A percentile compares a stretch with the other conserved stretches of the same genome.
phyloP scores from a whole-genome alignment of 2,888 invertebrate species.

The Drosophila kambysellisi region DNA sequence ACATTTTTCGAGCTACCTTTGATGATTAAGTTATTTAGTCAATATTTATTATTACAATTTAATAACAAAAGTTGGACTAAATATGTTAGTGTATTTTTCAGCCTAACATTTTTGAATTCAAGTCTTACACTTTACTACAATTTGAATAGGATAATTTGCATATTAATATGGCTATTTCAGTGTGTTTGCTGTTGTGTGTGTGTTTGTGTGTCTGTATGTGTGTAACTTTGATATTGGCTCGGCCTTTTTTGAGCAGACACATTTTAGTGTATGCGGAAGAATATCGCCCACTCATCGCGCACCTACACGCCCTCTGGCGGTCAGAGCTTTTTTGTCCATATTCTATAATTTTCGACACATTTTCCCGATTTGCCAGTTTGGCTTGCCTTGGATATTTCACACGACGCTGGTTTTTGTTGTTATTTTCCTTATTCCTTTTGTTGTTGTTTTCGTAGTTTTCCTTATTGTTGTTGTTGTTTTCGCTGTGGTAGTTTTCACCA shows the following conservation, averaged over 20 bases:
- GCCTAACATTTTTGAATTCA: background rate
- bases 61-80: too few relatives aligned
- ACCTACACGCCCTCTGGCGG: background rate
- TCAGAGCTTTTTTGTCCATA: conserved; percentile 31
- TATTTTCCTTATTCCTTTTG: background rate
- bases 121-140: background rate
- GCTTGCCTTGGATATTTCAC: conserved; percentile 42
- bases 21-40: too few relatives aligned
- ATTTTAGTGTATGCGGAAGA: background rate
- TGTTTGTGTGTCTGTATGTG: conserved; percentile 12
- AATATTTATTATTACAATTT: too few relatives aligned
- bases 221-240: conserved; percentile 58
- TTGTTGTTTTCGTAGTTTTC: conserved; percentile 4
- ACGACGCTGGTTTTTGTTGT: conserved; percentile 46
- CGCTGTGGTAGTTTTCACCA: conserved; percentile 59
- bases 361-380: conserved; percentile 69
- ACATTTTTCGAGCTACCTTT: background rate
- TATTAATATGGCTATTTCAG: conserved; percentile 44
- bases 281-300: conserved; percentile 20
- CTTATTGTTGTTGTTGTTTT: conserved; percentile 6
- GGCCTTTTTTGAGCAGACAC: conserved; percentile 15
- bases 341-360: conserved; percentile 74
- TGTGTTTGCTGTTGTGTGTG: background rate
- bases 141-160: conserved; percentile 50
- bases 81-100: background rate